Evolutionary conservation across 2,797 vertebrate species (phyloP).

Genomic region (Gastrophryne carolinensis): DNA sequence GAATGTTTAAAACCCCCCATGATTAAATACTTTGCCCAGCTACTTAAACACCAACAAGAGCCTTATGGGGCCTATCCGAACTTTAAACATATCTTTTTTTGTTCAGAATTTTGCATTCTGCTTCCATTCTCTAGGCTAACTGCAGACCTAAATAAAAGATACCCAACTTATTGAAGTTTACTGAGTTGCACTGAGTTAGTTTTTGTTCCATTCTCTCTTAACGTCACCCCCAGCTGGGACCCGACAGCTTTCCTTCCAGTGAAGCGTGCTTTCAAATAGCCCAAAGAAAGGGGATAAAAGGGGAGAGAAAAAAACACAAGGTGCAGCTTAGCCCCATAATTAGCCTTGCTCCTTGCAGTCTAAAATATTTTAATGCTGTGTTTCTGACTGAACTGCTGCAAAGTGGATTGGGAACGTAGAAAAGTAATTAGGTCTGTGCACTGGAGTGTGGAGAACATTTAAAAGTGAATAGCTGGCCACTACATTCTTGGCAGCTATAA

Average conservation of each 20-base stretch:
- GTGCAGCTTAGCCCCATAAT: conserved; percentile 78
- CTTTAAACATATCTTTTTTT: conserved; percentile 82
- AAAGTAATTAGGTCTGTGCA: conserved; percentile 96
- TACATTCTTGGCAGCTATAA: conserved; percentile 82
- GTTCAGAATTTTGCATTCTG: conserved; percentile 78
- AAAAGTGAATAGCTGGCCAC: conserved; percentile 95
- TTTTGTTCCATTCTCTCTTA: conserved; percentile 80
- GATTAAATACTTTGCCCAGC: conserved; percentile 81
- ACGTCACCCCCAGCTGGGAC: conserved; percentile 77
- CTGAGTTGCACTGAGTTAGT: conserved; percentile 80
- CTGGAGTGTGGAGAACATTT: conserved; percentile 94
- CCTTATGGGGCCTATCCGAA: conserved; percentile 79
- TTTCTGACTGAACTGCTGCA: conserved; percentile 76
- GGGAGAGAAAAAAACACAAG: conserved; percentile 67
- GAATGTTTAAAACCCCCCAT: conserved; percentile 84
- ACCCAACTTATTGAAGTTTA: conserved; percentile 78
- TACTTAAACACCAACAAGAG: conserved; percentile 86
- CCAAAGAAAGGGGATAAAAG: conserved; percentile 70
- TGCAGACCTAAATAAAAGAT: conserved; percentile 78
- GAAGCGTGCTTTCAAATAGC: conserved; percentile 79
- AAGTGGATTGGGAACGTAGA: conserved; percentile 86
- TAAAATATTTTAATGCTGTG: conserved; percentile 82
- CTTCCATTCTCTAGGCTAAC: conserved; percentile 77
- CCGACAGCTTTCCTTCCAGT: conserved; percentile 76
- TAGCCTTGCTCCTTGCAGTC: conserved; percentile 79